Conservation (phyloP, 2,113 vertebrate genomes). For the Microtus pennsylvanicus region DNA sequence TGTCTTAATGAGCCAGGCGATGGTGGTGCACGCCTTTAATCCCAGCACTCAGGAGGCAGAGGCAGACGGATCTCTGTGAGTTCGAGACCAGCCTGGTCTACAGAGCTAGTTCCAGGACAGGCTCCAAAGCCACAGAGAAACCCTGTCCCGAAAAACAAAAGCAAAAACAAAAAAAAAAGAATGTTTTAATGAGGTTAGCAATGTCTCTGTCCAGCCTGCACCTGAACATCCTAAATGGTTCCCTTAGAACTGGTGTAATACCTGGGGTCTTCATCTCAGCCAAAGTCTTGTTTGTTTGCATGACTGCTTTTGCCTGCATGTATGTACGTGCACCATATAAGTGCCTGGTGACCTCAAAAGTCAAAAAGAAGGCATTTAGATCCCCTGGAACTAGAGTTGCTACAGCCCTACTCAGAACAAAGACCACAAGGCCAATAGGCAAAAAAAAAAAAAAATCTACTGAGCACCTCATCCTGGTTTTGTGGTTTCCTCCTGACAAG, state of each 20-base stretch:
- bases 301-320: not conserved
- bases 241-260: not conserved
- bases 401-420: not conserved
- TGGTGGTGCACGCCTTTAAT: too few relatives aligned
- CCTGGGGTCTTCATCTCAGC: conserved; percentile 11
- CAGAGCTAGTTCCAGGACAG: too few relatives aligned
- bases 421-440: not conserved
- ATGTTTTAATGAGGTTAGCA: not conserved
- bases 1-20: too few relatives aligned
- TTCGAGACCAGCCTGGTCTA: too few relatives aligned
- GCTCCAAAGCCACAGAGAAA: too few relatives aligned
- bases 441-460: not conserved
- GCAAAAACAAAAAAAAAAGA: too few relatives aligned
- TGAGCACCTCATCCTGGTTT: not conserved
- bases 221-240: not conserved
- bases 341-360: not conserved
- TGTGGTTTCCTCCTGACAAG: not conserved
- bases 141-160: too few relatives aligned
- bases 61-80: too few relatives aligned
- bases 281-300: not conserved
- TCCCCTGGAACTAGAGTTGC: not conserved
- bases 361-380: not conserved
- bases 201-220: not conserved
- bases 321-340: not conserved
- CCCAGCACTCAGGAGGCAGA: too few relatives aligned